These are phyloP conservation scores for Halictus rubicundus DNA, from an alignment of 1,140 invertebrate species.

Conservation along the genomic window DNA sequence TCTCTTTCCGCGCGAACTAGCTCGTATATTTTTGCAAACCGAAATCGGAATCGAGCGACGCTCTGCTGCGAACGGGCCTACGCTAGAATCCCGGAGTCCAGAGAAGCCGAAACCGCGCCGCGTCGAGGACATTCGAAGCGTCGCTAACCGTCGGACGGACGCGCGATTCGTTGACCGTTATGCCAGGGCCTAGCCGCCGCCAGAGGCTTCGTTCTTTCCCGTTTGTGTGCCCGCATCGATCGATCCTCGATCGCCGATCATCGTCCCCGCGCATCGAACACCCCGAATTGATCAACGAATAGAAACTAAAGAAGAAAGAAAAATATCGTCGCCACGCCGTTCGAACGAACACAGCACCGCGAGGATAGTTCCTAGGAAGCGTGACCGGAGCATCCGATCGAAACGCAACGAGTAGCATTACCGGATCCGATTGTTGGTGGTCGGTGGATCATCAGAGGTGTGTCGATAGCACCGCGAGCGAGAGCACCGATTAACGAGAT, in stretches of 20 bases:
- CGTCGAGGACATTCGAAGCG: too few relatives aligned
- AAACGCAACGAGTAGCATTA: not conserved
- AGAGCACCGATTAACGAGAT: not conserved
- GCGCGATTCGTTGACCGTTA: conserved; percentile 12
- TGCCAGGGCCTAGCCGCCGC: conserved; percentile 33
- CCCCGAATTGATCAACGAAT: not conserved
- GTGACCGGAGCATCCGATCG: not conserved
- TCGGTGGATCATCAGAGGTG: too few relatives aligned
- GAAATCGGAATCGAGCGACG: not conserved
- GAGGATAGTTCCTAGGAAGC: not conserved
- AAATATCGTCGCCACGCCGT: not conserved
- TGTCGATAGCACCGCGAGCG: not conserved
- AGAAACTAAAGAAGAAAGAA: not conserved
- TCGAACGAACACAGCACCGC: not conserved
- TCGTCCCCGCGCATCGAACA: not conserved
- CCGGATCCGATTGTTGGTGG: not conserved
- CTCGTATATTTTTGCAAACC: not conserved
- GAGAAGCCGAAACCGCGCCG: too few relatives aligned
- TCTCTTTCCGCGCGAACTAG: too few relatives aligned
- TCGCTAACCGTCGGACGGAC: conserved; percentile 41
- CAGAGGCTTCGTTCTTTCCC: not conserved
- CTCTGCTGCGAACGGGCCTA: conserved; percentile 14
- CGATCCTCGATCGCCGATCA: not conserved
- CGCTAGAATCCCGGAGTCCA: not conserved
- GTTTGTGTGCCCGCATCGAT: not conserved